Evolutionary conservation across 2,888 invertebrate genomes (phyloP).

Genomic region (Melinaea marsaeus): DNA sequence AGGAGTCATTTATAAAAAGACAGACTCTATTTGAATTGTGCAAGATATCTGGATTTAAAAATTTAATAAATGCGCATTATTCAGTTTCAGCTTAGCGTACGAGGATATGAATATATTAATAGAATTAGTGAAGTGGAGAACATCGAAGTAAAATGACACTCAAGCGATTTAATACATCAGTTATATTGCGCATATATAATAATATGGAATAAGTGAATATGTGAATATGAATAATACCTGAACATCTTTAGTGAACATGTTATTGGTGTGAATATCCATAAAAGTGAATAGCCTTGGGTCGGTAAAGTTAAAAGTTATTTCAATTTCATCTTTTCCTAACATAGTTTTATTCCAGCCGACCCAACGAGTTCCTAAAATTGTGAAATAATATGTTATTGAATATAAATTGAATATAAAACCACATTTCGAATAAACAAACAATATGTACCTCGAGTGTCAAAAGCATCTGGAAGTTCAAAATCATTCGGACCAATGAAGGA

Average conservation of each 20-base stretch:
- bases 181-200: no score
- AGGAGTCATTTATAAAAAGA: no score
- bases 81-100: no score
- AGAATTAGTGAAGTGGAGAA: no score
- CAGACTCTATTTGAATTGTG: no score
- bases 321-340: constrained; percentile 78
- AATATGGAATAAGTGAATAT: no score
- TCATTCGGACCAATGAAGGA: constrained; percentile 83
- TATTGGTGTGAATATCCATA: constrained; percentile 86
- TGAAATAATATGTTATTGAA: constrained; percentile 9
- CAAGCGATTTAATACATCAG: no score
- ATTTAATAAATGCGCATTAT: not conserved
- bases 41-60: no score
- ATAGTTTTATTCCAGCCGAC: constrained; percentile 90
- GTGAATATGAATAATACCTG: constrained; percentile 72
- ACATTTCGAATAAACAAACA: not conserved
- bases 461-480: constrained; percentile 78
- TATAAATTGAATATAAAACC: constrained; percentile 1
- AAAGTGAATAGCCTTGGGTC: constrained; percentile 84
- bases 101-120: no score
- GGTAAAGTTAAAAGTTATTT: constrained; percentile 89
- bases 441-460: constrained; percentile 75
- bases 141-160: no score
- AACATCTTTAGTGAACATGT: constrained; percentile 88
- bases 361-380: constrained; percentile 82